Conservation (phyloP, 2,113 vertebrate species). For the Deroptyus accipitrinus region DNA sequence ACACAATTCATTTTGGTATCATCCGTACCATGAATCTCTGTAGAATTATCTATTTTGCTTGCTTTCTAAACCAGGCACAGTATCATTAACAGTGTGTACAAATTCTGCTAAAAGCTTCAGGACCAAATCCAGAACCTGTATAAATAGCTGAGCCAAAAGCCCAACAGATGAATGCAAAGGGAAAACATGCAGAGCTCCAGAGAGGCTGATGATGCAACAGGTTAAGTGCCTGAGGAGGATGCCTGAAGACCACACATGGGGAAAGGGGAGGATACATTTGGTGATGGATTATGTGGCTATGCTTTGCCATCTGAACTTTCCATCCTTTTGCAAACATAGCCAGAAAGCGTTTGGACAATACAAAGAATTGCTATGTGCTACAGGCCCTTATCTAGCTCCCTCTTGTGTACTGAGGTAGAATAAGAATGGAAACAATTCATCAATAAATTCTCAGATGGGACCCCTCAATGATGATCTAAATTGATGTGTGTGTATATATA, state of each 20-base stretch:
- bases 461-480: neutral
- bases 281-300: neutral
- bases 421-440: neutral
- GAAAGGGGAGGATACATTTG: neutral
- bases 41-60: neutral
- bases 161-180: neutral
- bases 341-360: neutral
- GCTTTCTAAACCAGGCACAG: neutral
- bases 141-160: neutral
- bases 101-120: conserved; percentile 2
- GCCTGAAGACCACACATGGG: neutral
- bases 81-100: neutral
- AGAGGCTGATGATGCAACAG: neutral
- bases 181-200: neutral
- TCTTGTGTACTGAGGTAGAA: neutral
- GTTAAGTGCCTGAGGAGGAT: neutral
- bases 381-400: neutral
- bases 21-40: neutral
- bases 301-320: neutral
- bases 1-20: neutral
- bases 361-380: neutral
- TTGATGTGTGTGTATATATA: too few relatives aligned
- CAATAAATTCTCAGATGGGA: neutral
- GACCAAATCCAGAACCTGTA: neutral
- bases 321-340: neutral